Percentiles rank a stretch among this genome's conserved stretches.
phyloP scores from a whole-genome alignment of 2,888 invertebrate species.

The Nemotelus pantherinus region DNA sequence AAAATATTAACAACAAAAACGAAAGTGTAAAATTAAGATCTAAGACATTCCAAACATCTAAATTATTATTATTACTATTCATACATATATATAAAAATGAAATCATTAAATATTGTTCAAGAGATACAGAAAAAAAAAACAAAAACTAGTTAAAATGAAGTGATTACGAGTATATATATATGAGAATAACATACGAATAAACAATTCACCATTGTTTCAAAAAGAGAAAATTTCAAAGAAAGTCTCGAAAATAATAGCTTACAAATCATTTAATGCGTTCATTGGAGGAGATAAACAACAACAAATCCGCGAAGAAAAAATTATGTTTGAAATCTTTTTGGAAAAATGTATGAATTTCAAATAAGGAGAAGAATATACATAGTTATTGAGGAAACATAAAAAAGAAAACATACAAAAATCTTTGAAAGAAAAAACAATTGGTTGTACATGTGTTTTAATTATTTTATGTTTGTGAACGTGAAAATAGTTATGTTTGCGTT shows the following conservation, averaged over 20 bases:
- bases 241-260: too few species aligned
- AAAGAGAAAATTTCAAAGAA: too few species aligned
- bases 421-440: constrained; percentile 14
- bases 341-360: constrained; percentile 14
- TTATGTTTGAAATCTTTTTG: constrained; percentile 7
- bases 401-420: constrained; percentile 24
- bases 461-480: constrained; percentile 24
- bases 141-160: constrained; percentile 29
- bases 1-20: not conserved
- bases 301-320: not conserved
- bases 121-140: not conserved
- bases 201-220: too few species aligned
- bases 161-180: not conserved
- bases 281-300: not conserved
- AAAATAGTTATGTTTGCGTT: not conserved
- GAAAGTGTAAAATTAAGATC: constrained; percentile 23
- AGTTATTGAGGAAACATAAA: constrained; percentile 24
- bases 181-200: too few species aligned
- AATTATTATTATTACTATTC: constrained; percentile 25
- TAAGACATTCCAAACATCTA: constrained; percentile 21
- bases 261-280: not conserved
- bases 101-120: constrained; percentile 35
- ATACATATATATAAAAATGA: constrained; percentile 30
- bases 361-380: not conserved
- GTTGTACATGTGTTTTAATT: constrained; percentile 27